phyloP scores from a whole-genome alignment of 2,113 vertebrate species.

The Tinamus guttatus region DNA sequence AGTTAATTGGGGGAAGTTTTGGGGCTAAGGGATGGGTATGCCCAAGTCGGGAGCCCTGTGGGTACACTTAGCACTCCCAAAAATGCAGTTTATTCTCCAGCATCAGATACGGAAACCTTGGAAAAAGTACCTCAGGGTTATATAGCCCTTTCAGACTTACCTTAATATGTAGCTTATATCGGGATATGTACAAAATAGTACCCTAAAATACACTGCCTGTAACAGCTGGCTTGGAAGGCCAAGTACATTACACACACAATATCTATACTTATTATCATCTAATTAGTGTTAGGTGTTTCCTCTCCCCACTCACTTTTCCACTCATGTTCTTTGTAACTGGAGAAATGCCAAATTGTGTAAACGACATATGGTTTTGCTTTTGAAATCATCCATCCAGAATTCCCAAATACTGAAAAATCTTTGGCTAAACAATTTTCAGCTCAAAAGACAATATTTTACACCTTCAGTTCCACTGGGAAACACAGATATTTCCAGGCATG shows the following conservation, averaged over 20 bases:
- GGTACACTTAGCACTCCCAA: not conserved
- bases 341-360: conserved; percentile 72
- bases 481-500: conserved; percentile 42
- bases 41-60: not conserved
- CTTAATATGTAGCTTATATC: not conserved
- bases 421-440: conserved; percentile 69
- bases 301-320: conserved; percentile 5
- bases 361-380: conserved; percentile 74
- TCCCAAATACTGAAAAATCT: conserved; percentile 63
- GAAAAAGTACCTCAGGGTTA: not conserved
- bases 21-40: not conserved
- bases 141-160: not conserved
- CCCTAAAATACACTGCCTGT: not conserved
- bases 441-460: conserved; percentile 71
- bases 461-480: conserved; percentile 57
- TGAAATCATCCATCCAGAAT: conserved; percentile 69
- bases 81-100: not conserved
- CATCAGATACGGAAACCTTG: not conserved
- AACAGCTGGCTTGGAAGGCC: conserved; percentile 32
- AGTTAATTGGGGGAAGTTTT: not conserved
- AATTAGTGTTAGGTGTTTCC: conserved; percentile 50
- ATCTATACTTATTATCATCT: conserved; percentile 75
- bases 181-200: not conserved
- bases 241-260: conserved; percentile 33
- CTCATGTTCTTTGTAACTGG: conserved; percentile 60